phyloP scores from a whole-genome alignment of 2,888 invertebrate genomes.

The Thyatira batis region DNA sequence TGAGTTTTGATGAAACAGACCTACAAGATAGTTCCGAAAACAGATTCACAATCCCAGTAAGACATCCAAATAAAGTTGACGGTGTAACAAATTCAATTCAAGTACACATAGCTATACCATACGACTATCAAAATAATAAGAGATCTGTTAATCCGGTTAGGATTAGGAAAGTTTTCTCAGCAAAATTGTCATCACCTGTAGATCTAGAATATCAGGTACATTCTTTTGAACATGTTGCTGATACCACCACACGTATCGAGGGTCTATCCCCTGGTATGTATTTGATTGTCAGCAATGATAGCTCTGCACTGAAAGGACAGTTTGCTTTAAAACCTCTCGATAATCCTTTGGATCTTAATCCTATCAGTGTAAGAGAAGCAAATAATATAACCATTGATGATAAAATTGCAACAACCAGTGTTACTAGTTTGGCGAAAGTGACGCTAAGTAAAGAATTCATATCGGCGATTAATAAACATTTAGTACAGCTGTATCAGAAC shows the following conservation, averaged over 20 bases:
- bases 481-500: conserved; percentile 46
- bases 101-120: conserved; percentile 62
- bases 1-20: conserved; percentile 28
- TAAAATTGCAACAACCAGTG: conserved; percentile 26
- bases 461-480: conserved; percentile 48
- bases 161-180: conserved; percentile 59
- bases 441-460: conserved; percentile 53
- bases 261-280: conserved; percentile 52
- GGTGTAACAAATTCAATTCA: conserved; percentile 50
- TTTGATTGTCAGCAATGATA: conserved; percentile 46
- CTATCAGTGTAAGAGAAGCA: conserved; percentile 11
- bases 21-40: not conserved
- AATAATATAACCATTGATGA: conserved; percentile 11
- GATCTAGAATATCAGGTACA: conserved; percentile 65
- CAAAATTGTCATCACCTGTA: conserved; percentile 59
- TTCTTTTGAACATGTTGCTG: conserved; percentile 38
- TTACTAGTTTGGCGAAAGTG: conserved; percentile 33
- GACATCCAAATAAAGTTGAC: conserved; percentile 7
- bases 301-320: conserved; percentile 30
- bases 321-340: conserved; percentile 47
- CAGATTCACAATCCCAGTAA: not conserved
- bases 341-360: conserved; percentile 20
- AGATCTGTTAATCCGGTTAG: conserved; percentile 42
- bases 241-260: conserved; percentile 7
- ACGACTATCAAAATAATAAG: conserved; percentile 27